These are phyloP conservation scores for Pampusana beccarii DNA, from an alignment of 2,113 vertebrate genomes.

Conservation along the genomic window DNA sequence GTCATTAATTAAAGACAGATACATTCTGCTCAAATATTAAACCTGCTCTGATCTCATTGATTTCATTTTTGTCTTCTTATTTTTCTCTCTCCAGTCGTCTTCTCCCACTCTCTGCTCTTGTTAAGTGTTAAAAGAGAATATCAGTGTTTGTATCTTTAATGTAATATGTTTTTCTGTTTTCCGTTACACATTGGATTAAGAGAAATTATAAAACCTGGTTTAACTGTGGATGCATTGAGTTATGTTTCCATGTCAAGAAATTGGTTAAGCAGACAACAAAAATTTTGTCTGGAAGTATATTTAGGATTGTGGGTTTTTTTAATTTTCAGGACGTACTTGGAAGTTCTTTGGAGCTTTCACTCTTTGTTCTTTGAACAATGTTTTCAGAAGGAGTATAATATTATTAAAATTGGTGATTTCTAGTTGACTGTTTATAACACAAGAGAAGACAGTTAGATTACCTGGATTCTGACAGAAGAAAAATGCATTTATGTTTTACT, in stretches of 20 bases:
- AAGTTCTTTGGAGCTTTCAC: neutral
- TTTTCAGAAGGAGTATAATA: neutral
- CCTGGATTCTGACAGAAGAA: neutral
- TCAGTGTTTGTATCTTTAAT: neutral
- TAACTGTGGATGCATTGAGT: neutral
- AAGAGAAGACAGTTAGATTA: slow-evolving; percentile 8
- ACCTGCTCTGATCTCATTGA: neutral
- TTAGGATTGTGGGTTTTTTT: neutral
- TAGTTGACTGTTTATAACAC: slow-evolving; percentile 18
- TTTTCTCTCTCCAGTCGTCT: neutral
- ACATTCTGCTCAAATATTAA: neutral
- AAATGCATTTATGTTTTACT: slow-evolving; percentile 55
- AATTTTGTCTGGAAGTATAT: neutral
- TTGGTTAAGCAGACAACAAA: neutral
- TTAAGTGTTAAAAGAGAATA: neutral
- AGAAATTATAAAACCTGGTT: neutral
- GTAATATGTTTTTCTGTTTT: neutral
- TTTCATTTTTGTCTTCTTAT: neutral
- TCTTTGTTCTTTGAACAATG: neutral
- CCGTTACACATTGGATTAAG: neutral
- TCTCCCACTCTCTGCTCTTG: neutral
- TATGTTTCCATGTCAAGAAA: neutral
- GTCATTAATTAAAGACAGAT: neutral
- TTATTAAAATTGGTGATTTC: slow-evolving; percentile 13
- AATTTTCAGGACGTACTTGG: neutral